Evolutionary conservation across 2,797 vertebrate genomes (phyloP), one percentile per base, ranked within the genome.

Genomic region (Molossus alvarezi): DNA sequence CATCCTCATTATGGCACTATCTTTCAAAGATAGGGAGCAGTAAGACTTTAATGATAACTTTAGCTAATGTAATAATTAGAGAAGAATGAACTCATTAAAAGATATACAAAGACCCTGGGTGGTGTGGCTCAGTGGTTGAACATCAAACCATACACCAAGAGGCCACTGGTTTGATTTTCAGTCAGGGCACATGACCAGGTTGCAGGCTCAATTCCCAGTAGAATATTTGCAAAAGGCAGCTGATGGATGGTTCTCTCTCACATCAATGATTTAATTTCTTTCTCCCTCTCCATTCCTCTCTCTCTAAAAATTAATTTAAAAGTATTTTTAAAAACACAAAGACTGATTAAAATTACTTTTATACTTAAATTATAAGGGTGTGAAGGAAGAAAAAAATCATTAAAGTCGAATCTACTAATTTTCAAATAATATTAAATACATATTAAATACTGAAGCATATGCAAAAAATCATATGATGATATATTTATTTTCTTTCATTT

Each of bases 1-100:
- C 60, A 88, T 72, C 75, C 62, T 92, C 48, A 55, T 84, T 9
- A 1, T 2, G 71, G 23, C 80, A 90, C 33, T 96, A 45, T 73
- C 89, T 87, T 57, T 41, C 69, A 94, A 11, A 97, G 27, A 86
- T 93, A 81, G 2, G n/a, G 5, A 83, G 17, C n/a, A 85, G n/a
- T n/a, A 96, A 23, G 41, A 75, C 65, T 90, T 92, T 96, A 86
- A 93, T 88, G 51, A 90, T 71, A 90, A 81, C 41, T 82, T 94
- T 33, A 89, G 37, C 20, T 93, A 94, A 95, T 94, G 20, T 83
- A 81, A 71, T 94, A 96, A 96, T 90, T 95, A 97, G 48, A 20
- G 48, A 96, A 94, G 67, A 76, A 41, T 93, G 79, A 94, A 48
- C n/a, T 88, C 41, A 41, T 41, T 41, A 41, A 6, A 41, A 41